These are phyloP conservation scores for Helarctos malayanus DNA, from an alignment of 2,797 vertebrate species.

Conservation along the genomic window DNA sequence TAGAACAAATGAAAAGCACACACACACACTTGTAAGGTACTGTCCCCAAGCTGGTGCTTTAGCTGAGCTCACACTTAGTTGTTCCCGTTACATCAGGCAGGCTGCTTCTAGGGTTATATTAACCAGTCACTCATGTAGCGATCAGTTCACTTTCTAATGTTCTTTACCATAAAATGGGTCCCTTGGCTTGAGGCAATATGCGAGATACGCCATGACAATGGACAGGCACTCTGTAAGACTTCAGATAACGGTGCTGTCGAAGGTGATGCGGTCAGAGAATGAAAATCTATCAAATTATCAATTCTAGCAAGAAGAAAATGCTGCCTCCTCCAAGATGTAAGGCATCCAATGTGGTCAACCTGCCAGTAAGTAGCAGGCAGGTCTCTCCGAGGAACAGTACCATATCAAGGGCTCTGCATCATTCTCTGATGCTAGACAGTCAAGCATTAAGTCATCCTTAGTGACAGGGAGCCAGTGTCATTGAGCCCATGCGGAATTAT, in stretches of 20 bases:
- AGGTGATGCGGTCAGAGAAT: not conserved
- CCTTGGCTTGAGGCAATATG: not conserved
- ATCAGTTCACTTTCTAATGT: not conserved
- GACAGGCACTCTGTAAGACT: not conserved
- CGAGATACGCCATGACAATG: not conserved
- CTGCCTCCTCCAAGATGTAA: not conserved
- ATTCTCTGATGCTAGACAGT: not conserved
- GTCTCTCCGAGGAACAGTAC: not conserved
- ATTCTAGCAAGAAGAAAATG: not conserved
- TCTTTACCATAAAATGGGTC: not conserved
- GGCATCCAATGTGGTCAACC: not conserved
- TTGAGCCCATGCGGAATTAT: not conserved
- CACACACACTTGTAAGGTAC: not conserved
- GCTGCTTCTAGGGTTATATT: not conserved
- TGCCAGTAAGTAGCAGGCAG: not conserved
- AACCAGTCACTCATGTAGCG: not conserved
- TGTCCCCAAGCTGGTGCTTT: not conserved
- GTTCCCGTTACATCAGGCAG: not conserved
- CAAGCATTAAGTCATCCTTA: not conserved
- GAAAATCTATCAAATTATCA: not conserved
- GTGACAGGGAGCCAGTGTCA: not conserved
- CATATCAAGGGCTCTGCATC: not conserved
- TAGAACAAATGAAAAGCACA: not conserved
- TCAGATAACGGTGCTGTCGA: not conserved
- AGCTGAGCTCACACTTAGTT: not conserved